These are phyloP conservation scores for Dromococcyx pavoninus DNA, from an alignment of 2,797 vertebrate genomes.

Conservation along the genomic window DNA sequence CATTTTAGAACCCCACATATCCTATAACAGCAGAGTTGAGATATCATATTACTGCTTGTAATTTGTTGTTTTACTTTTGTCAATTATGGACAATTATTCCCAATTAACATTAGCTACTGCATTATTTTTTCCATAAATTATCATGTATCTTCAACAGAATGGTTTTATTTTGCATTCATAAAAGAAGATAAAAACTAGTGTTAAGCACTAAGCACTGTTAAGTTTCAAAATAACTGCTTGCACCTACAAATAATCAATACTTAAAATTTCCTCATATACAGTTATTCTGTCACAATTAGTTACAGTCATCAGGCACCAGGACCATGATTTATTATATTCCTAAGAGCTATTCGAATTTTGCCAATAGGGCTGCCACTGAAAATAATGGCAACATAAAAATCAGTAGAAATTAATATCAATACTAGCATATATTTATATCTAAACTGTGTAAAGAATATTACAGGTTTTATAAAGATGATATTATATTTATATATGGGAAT, in stretches of 20 bases:
- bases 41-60: neutral
- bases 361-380: neutral
- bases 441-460: neutral
- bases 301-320: neutral
- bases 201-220: neutral
- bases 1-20: neutral
- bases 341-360: neutral
- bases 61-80: neutral
- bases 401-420: neutral
- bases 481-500: neutral
- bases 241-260: neutral
- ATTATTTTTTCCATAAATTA: neutral
- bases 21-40: neutral
- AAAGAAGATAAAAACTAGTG: neutral
- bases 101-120: neutral
- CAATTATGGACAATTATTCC: neutral
- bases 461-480: neutral
- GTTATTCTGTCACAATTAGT: neutral
- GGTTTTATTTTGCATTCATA: neutral
- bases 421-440: neutral
- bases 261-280: constrained; percentile 5
- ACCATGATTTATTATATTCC: neutral
- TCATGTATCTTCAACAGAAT: neutral
- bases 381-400: neutral
- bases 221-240: neutral